A percentile compares a stretch with the other conserved stretches of the same genome.
phyloP scores from a whole-genome alignment of 2,113 vertebrate species.

The Phyllostomus hastatus region DNA sequence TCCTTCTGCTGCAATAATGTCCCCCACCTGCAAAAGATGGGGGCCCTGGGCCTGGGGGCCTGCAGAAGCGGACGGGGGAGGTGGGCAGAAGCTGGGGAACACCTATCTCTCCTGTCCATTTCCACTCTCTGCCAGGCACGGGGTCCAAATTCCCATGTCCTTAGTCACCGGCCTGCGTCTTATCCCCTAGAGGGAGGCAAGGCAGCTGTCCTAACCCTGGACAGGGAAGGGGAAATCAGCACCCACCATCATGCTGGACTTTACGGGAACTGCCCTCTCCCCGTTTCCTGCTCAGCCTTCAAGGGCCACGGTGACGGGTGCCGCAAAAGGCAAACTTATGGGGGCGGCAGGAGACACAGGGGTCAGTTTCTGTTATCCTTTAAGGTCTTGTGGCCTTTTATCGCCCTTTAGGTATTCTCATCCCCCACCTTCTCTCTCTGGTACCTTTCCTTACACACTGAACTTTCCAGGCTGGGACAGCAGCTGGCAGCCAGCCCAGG shows the following conservation, averaged over 20 bases:
- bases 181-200: background rate
- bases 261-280: background rate
- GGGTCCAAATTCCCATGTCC: background rate
- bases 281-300: background rate
- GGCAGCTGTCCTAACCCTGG: background rate
- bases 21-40: background rate
- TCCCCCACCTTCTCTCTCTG: background rate
- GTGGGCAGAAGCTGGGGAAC: background rate
- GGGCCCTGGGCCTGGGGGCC: background rate
- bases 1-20: background rate
- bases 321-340: background rate
- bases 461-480: background rate
- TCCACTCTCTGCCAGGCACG: background rate
- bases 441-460: background rate
- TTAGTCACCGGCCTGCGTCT: background rate
- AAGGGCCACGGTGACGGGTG: background rate
- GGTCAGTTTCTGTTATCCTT: background rate
- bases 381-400: background rate
- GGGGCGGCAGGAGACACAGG: background rate
- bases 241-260: fast-evolving
- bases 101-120: background rate
- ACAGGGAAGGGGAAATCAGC: background rate
- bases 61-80: background rate
- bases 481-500: background rate
- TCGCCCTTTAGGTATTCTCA: background rate